Evolutionary conservation across 2,888 invertebrate genomes (phyloP), one percentile per base, ranked within the genome.

Genomic region (Melangyna quadrimaculata): DNA sequence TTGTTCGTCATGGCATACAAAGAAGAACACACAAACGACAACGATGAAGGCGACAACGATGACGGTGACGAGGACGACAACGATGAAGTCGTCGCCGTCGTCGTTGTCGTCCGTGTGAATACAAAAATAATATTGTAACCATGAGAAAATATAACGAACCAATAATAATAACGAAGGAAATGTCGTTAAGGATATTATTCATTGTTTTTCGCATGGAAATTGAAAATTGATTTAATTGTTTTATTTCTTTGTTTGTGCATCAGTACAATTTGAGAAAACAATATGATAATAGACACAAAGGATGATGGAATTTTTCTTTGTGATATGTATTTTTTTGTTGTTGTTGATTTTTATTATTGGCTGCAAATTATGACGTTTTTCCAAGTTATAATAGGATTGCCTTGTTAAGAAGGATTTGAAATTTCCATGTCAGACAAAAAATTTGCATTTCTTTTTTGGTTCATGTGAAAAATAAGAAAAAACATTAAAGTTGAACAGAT

Each of bases 211-310:
- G 27, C 10, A 77, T 77, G 75, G 75, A 75, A 77, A 81, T 75
- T 71, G 75, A 75, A 81, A 81, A 81, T 81, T 71, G 81, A 77
- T 81, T 77, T 81, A 40, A 77, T 65, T 81, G 53, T 61, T 74
- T 74, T 45, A 40, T 29, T 24, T 32, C 61, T 55, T 48, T 70
- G 53, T 63, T 80, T 48, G 4, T 8, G 6, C n/a, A n/a, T n/a
- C n/a, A n/a, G n/a, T 19, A 61, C 45, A 53, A 81, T 59, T 37
- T 51, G 24, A 32, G 65, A 32, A 57, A 8, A 17, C 45, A 45
- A 65, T 53, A 24, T 35, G 5, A 24, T 22, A 27, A 8, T 2
- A n/a, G 8, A 10, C 43, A 45, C 37, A 37, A 55, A 48, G 35
- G 17, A 61, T 27, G 17, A 61, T 27, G 9, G 6, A 40, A 27